A percentile compares a stretch with the other conserved stretches of the same genome.
Conservation (phyloP, 2,797 vertebrate genomes). For the Mus caroli region DNA sequence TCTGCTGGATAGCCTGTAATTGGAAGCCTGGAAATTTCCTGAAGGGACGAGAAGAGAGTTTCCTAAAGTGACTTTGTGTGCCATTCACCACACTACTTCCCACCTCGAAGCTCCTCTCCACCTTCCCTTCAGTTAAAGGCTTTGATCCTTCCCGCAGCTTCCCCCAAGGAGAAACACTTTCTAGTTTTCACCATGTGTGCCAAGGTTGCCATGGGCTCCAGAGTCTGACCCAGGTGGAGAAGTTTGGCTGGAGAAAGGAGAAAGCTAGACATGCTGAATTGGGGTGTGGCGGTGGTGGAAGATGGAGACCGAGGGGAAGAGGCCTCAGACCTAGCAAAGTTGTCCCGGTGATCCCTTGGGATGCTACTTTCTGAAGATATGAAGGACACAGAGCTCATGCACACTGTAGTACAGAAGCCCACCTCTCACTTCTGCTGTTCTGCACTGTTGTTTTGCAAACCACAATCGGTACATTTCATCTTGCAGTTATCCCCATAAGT, state of each 20-base stretch:
- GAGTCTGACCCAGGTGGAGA: background rate
- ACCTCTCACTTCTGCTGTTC: background rate
- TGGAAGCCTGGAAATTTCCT: background rate
- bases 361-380: background rate
- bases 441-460: background rate
- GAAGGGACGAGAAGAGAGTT: background rate
- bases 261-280: background rate
- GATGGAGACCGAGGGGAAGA: background rate
- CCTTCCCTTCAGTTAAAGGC: background rate
- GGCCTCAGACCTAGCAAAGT: background rate
- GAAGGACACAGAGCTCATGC: accelerated
- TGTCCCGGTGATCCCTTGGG: background rate
- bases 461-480: background rate
- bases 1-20: background rate
- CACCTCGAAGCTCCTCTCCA: background rate
- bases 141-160: background rate
- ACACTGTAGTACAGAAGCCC: background rate
- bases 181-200: background rate
- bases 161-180: background rate
- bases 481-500: background rate
- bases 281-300: background rate
- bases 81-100: no score
- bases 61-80: background rate
- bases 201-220: background rate
- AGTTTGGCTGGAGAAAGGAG: background rate